phyloP scores from a whole-genome alignment of 2,888 invertebrate genomes.

The Stictocephala bisonia region DNA sequence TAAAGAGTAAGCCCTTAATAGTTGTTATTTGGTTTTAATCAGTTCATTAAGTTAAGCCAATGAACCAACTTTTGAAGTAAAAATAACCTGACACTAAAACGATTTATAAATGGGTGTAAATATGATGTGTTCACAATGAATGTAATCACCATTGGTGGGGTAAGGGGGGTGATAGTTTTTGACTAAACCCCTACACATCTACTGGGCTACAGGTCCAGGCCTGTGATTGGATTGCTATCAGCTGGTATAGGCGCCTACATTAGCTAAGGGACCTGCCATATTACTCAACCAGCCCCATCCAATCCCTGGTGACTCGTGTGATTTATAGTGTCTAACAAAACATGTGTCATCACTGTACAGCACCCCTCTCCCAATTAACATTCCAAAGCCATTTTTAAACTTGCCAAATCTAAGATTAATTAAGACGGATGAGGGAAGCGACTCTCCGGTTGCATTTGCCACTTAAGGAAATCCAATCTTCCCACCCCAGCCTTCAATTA shows the following conservation, averaged over 20 bases:
- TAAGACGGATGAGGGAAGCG: conserved; percentile 39
- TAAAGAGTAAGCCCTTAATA: too few relatives aligned
- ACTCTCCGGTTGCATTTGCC: conserved; percentile 35
- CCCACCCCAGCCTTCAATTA: conserved; percentile 37
- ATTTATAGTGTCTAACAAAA: conserved; percentile 29
- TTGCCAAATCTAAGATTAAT: conserved; percentile 45
- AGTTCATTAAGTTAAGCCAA: too few relatives aligned
- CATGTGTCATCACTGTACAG: conserved; percentile 27
- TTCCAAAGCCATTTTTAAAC: conserved; percentile 42
- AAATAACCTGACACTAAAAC: too few relatives aligned
- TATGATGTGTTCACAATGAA: too few relatives aligned
- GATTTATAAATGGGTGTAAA: too few relatives aligned
- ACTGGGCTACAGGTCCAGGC: too few relatives aligned
- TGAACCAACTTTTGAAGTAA: too few relatives aligned
- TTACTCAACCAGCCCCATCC: conserved; percentile 31
- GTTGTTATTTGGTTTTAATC: too few relatives aligned
- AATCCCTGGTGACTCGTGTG: conserved; percentile 35
- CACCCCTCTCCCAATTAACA: conserved; percentile 19
- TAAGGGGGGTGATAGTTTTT: too few relatives aligned
- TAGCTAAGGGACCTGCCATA: conserved; percentile 35
- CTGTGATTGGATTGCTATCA: neutral
- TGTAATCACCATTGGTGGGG: too few relatives aligned
- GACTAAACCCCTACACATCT: too few relatives aligned
- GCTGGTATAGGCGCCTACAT: conserved; percentile 36
- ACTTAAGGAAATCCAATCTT: conserved; percentile 47